Percentiles rank a stretch among this genome's conserved stretches.
Evolutionary conservation across 1,140 invertebrate genomes (phyloP).

Genomic region (Drosophila tropicalis): DNA sequence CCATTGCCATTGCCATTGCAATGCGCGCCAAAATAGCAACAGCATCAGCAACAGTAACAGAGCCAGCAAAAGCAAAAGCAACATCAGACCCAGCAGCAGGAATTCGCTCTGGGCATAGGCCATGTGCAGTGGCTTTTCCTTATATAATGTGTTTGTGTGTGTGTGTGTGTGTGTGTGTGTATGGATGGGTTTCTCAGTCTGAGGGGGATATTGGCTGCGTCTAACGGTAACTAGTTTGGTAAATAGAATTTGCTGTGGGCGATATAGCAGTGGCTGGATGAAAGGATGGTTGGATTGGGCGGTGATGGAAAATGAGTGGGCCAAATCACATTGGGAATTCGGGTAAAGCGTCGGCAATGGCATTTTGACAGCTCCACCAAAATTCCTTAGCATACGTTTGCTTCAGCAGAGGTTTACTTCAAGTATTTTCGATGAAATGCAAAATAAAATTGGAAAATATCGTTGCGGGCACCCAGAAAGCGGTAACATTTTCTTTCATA

Average conservation of each 20-base stretch:
- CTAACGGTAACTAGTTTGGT: slow-evolving; percentile 77
- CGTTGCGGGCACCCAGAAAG: too few species aligned
- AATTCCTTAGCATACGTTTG: slow-evolving; percentile 48
- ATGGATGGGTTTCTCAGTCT: neutral
- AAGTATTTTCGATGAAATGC: slow-evolving; percentile 13
- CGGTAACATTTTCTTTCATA: too few species aligned
- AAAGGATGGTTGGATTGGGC: neutral
- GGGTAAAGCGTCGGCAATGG: slow-evolving; percentile 47
- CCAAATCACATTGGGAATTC: slow-evolving; percentile 37
- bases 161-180: slow-evolving; percentile 12
- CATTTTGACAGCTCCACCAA: slow-evolving; percentile 63
- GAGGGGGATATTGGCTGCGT: slow-evolving; percentile 67
- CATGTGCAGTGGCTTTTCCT: slow-evolving; percentile 60
- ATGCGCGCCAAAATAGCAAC: slow-evolving; percentile 72
- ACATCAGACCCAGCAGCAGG: slow-evolving; percentile 28
- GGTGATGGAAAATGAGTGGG: slow-evolving; percentile 13
- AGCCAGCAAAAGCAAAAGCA: slow-evolving; percentile 33
- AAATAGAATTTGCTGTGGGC: slow-evolving; percentile 76
- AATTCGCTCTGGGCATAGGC: slow-evolving; percentile 66
- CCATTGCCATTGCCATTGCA: slow-evolving; percentile 70
- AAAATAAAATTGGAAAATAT: slow-evolving; percentile 2
- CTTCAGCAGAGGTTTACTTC: slow-evolving; percentile 3
- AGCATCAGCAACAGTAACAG: slow-evolving; percentile 25
- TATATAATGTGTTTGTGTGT: slow-evolving; percentile 49
- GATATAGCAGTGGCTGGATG: slow-evolving; percentile 36